These are phyloP conservation scores for Ameiurus melas DNA, from an alignment of 2,113 vertebrate genomes.

Conservation along the genomic window DNA sequence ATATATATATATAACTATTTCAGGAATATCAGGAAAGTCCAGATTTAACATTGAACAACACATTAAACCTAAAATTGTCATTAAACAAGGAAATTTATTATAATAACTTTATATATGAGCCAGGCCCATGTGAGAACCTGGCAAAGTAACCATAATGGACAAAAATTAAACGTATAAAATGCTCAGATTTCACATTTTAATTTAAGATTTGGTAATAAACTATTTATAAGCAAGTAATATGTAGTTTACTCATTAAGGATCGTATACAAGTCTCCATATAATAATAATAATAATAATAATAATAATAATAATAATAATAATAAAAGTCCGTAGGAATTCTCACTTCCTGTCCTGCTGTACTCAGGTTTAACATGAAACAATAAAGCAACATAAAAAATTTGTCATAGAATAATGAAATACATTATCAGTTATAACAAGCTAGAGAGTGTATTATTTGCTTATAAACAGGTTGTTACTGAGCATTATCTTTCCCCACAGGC, in stretches of 20 bases:
- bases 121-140: too few species aligned
- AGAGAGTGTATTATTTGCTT: neutral
- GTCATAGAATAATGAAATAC: neutral
- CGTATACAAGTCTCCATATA: neutral
- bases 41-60: too few species aligned
- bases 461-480: neutral
- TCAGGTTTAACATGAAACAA: neutral
- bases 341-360: neutral
- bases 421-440: neutral
- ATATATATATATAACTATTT: neutral
- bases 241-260: neutral
- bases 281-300: neutral
- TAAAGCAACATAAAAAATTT: neutral
- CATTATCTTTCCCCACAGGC: neutral
- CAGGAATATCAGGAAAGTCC: neutral
- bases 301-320: too few species aligned
- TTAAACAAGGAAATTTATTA: neutral
- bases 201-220: neutral
- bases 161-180: too few species aligned
- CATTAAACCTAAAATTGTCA: neutral
- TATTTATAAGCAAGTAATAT: neutral
- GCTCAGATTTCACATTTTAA: neutral
- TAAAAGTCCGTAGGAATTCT: too few species aligned
- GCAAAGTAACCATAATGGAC: too few species aligned
- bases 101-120: too few species aligned